These are phyloP conservation scores for Andrena bicolor DNA, from an alignment of 2,888 invertebrate species.

Conservation along the genomic window DNA sequence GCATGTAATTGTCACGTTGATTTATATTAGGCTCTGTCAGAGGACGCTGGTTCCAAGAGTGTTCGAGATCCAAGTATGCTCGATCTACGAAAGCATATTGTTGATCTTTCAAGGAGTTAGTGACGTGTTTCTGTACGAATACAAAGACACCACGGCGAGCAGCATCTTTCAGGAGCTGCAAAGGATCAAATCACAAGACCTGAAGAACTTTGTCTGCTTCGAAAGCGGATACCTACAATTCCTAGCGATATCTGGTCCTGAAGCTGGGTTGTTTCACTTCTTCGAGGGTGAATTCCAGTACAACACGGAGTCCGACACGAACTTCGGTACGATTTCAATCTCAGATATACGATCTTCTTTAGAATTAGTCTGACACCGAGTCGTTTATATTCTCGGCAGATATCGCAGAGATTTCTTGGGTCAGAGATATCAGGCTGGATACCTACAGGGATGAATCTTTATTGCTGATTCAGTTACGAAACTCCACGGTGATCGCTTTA, in stretches of 20 bases:
- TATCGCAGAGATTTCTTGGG: slow-evolving; percentile 70
- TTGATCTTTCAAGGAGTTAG: slow-evolving; percentile 65
- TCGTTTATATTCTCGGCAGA: slow-evolving; percentile 57
- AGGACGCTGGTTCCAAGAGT: slow-evolving; percentile 56
- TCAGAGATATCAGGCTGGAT: slow-evolving; percentile 79
- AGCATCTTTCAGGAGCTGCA: slow-evolving; percentile 59
- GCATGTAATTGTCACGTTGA: not conserved
- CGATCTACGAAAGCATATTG: slow-evolving; percentile 57
- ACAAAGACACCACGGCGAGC: slow-evolving; percentile 51
- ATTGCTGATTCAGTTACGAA: slow-evolving; percentile 83
- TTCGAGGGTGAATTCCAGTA: slow-evolving; percentile 69
- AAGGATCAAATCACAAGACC: slow-evolving; percentile 66
- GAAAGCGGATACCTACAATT: slow-evolving; percentile 77
- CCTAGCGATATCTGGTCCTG: slow-evolving; percentile 73
- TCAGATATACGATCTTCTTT: too few species aligned
- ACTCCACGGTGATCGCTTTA: slow-evolving; percentile 70
- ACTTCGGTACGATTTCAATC: slow-evolving; percentile 69
- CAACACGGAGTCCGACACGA: slow-evolving; percentile 66
- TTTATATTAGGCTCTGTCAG: slow-evolving; percentile 65
- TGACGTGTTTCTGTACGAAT: slow-evolving; percentile 72
- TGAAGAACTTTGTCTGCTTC: slow-evolving; percentile 76
- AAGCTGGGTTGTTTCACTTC: slow-evolving; percentile 70
- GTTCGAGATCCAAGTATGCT: slow-evolving; percentile 70
- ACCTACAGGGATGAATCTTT: slow-evolving; percentile 85
- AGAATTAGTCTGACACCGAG: too few species aligned